Percentiles rank a stretch among this genome's conserved stretches.
phyloP scores from a whole-genome alignment of 2,113 vertebrate species.

The Numida meleagris region DNA sequence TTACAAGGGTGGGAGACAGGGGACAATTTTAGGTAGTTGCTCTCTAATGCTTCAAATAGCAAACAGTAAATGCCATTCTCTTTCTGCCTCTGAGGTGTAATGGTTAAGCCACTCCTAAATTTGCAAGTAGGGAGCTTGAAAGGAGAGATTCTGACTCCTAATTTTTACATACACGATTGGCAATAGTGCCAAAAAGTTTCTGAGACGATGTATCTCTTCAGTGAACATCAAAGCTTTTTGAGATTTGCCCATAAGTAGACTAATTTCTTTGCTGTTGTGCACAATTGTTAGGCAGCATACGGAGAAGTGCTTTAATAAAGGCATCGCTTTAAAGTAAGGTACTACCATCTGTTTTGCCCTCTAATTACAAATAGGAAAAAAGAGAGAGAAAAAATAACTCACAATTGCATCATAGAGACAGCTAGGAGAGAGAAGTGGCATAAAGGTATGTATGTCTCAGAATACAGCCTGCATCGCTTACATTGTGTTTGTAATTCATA shows the following conservation, averaged over 20 bases:
- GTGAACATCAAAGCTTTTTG: not conserved
- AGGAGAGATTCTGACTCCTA: not conserved
- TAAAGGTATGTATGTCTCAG: not conserved
- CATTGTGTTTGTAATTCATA: conserved; percentile 7
- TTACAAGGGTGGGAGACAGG: not conserved
- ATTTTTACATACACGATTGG: not conserved
- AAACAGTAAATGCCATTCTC: not conserved
- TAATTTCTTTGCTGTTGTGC: conserved; percentile 6
- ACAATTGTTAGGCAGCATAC: not conserved
- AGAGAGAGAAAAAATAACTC: not conserved
- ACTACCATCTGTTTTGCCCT: conserved; percentile 52
- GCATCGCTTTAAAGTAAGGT: conserved; percentile 33
- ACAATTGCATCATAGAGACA: not conserved
- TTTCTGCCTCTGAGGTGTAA: not conserved
- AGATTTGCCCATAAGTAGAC: not conserved
- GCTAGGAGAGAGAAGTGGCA: not conserved
- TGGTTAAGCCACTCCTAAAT: not conserved
- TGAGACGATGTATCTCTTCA: not conserved
- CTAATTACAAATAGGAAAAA: conserved; percentile 50
- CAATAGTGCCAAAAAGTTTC: no score
- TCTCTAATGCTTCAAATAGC: not conserved
- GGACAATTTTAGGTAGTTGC: not conserved
- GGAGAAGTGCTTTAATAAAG: conserved; percentile 59
- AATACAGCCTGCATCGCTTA: not conserved
- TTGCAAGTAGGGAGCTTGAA: not conserved